These are phyloP conservation scores for Pao palembangensis DNA, from an alignment of 2,113 vertebrate species.

Conservation along the genomic window DNA sequence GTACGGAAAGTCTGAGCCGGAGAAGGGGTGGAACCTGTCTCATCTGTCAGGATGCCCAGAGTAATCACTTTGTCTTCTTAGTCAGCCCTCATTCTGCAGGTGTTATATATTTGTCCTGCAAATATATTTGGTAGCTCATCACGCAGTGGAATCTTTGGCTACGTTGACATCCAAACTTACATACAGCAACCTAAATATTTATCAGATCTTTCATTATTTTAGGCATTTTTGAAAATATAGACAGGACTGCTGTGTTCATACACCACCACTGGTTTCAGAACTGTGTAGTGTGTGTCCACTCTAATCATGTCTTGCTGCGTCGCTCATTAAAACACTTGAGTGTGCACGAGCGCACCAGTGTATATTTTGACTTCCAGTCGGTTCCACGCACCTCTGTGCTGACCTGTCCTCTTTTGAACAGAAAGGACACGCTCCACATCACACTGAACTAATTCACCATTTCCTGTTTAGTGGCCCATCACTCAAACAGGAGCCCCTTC, in stretches of 20 bases:
- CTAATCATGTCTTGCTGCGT: slow-evolving; percentile 32
- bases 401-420: slow-evolving; percentile 10
- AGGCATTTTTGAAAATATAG: slow-evolving; percentile 8
- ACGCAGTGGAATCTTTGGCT: slow-evolving; percentile 4
- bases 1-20: slow-evolving; percentile 52
- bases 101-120: slow-evolving; percentile 63
- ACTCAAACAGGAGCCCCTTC: slow-evolving; percentile 43
- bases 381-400: slow-evolving; percentile 29
- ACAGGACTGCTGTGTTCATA: slow-evolving; percentile 6
- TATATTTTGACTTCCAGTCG: not conserved
- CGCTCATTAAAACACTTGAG: slow-evolving; percentile 29
- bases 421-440: slow-evolving; percentile 35
- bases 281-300: slow-evolving; percentile 15
- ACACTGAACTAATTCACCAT: slow-evolving; percentile 54
- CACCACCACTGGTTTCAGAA: slow-evolving; percentile 17
- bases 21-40: slow-evolving; percentile 24
- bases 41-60: slow-evolving; percentile 42
- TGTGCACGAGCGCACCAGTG: slow-evolving; percentile 40
- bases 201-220: too few species aligned
- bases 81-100: slow-evolving; percentile 58
- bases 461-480: slow-evolving; percentile 72
- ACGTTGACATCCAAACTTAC: too few species aligned
- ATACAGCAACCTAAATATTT: too few species aligned
- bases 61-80: slow-evolving; percentile 60
- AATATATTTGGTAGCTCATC: too few species aligned